Base-by-base conservation (phyloP, 1,140 invertebrate species). In the Dryas iulia region DNA sequence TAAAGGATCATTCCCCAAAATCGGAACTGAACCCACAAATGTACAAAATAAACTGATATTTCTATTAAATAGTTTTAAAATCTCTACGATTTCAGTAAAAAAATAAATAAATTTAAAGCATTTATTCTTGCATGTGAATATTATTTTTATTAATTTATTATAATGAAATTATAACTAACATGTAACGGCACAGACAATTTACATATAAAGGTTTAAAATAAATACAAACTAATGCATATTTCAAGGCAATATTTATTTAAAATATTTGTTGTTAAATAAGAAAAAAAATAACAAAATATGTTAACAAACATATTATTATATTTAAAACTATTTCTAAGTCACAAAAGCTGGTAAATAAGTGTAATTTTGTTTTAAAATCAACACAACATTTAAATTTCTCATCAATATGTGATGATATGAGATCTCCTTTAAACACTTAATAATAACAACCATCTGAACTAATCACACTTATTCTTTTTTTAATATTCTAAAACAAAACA, bases 221-320 rank as follows among this genome's bases (percentile, higher is more conserved):
- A 47, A 47, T 47, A 47, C 14, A 47, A 6, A 54, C 8, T 24
- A n/a, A 54, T 54, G 10, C 53, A 65, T 72, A 77, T 79, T 75
- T 86, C 60, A 80, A 86, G 82, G 82, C 79, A 83, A 84, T 83
- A 82, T 87, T 88, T 88, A 87, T 87, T 89, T 86, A 67, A 82
- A 86, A 84, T 83, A 82, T 83, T 83, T 78, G 71, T 85, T 82
- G 79, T 85, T 82, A 86, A 88, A 84, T 78, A 83, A 82, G 79
- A 83, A 79, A 85, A 59, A 71, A 83, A 87, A 81, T 84, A 90
- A 90, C 82, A 90, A 87, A 86, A 87, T 83, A 84, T 87, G 84
- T 85, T 86, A 90, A 90, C 84, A 87, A 90, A 87, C 82, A 86
- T 86, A 78, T 47, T 47, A 47, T 47, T 47, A 47, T 21, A 63